Evolutionary conservation across 1,140 invertebrate genomes (phyloP), one percentile per base, ranked within the genome.

Genomic region (Papilio polytes): DNA sequence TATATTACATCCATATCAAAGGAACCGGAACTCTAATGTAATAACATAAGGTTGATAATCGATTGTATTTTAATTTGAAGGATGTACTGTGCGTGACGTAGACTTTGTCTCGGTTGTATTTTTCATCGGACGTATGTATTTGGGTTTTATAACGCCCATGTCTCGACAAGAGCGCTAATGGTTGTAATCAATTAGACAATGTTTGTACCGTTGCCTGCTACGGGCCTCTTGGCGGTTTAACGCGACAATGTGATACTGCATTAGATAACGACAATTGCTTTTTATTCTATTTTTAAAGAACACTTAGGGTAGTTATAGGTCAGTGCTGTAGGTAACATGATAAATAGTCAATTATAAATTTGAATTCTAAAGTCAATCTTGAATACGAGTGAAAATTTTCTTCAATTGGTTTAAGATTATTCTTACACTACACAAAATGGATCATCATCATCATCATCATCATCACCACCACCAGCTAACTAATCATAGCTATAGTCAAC

Each of bases 71-170:
- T 22, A 73, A 66, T 9, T 44, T 26, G 3, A 20, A 12, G 63
- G 74, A 18, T 36, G n/a, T 36, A 3, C 13, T 81, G 36, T 44
- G 59, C 15, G 13, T 84, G 56, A 53, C 80, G 44, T 74, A 70
- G 76, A 74, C 74, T 80, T 82, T 84, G 83, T 84, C 83, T 79
- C 59, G 76, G 56, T 51, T 80, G 79, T 78, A 82, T 84, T 84
- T 84, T 82, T 84, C 81, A 84, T 81, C 72, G 73, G 53, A 84
- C 63, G 78, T 80, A 84, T 81, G 82, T 82, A 81, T 84, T 84
- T 84, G 46, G 76, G 78, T 79, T 84, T 84, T 84, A 82, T 82
- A 84, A 82, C 81, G 56, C 66, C 77, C 78, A 79, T 82, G 83
- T 84, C 81, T 82, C 81, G 80, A 84, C 83, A 84, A 80, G 80